A percentile compares a stretch with the other conserved stretches of the same genome.
Conservation (phyloP, 2,797 vertebrate species). For the Melanotaenia nigrans region DNA sequence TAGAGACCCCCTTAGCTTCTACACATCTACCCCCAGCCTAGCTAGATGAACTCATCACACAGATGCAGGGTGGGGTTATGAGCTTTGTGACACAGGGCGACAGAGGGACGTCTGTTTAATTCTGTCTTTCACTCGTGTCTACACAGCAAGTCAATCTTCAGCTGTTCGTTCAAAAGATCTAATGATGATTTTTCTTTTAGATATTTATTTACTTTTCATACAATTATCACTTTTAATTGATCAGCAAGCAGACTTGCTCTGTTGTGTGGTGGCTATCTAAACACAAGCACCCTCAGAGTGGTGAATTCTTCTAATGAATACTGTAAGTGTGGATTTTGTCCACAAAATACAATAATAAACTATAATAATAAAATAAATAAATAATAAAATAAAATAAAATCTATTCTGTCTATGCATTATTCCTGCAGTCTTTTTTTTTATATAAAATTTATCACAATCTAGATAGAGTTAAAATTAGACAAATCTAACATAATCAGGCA, state of each 20-base stretch:
- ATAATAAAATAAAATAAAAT: too few relatives aligned
- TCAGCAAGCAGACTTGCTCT: neutral
- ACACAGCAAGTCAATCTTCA: conserved; percentile 26
- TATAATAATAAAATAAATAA: too few relatives aligned
- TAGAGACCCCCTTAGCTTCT: neutral
- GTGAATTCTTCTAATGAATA: too few relatives aligned
- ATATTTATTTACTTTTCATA: neutral
- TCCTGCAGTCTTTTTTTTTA: too few relatives aligned
- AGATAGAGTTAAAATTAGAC: too few relatives aligned
- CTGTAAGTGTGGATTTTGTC: too few relatives aligned
- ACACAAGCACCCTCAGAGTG: neutral
- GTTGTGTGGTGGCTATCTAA: neutral
- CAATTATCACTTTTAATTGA: neutral
- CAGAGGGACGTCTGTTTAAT: neutral
- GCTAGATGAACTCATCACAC: conserved; percentile 63
- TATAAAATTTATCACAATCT: too few relatives aligned
- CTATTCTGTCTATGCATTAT: too few relatives aligned
- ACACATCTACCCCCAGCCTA: conserved; percentile 6
- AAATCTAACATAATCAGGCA: too few relatives aligned
- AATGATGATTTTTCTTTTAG: neutral
- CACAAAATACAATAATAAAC: too few relatives aligned
- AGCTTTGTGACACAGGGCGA: conserved; percentile 31
- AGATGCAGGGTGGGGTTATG: conserved; percentile 37
- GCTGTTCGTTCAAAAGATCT: neutral
- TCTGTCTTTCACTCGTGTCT: conserved; percentile 1